These are phyloP conservation scores for Penaeus indicus DNA, from an alignment of 1,140 invertebrate species.

Conservation along the genomic window DNA sequence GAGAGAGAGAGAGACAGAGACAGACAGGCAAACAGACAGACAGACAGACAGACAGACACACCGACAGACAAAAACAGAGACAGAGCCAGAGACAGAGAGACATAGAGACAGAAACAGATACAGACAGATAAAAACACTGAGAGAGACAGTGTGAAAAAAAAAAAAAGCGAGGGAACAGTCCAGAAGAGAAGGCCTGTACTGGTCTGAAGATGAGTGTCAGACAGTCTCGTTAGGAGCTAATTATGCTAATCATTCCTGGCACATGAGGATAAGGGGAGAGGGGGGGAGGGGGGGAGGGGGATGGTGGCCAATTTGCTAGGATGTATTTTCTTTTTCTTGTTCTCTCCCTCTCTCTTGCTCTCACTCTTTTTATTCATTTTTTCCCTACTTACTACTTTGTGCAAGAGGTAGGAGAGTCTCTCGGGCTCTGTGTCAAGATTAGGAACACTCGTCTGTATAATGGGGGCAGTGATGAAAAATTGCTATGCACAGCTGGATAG, in stretches of 20 bases:
- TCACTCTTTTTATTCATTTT: not conserved
- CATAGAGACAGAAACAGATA: slow-evolving; percentile 1
- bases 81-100: not conserved
- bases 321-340: not conserved
- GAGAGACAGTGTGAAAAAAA: slow-evolving; percentile 8
- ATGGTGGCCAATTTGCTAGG: not conserved
- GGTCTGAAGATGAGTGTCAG: too few relatives aligned
- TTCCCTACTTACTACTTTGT: not conserved
- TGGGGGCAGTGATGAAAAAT: too few relatives aligned
- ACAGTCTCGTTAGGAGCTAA: too few relatives aligned
- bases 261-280: not conserved
- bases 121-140: not conserved
- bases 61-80: not conserved
- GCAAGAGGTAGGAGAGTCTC: too few relatives aligned
- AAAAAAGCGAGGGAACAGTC: not conserved
- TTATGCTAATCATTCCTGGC: too few relatives aligned
- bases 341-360: not conserved
- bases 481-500: too few relatives aligned
- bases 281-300: not conserved
- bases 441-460: too few relatives aligned
- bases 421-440: too few relatives aligned
- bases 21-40: not conserved
- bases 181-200: not conserved
- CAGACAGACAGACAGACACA: not conserved
- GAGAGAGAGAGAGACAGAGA: not conserved